Conservation (phyloP, 2,113 vertebrate species). For the Chinchilla lanigera region DNA sequence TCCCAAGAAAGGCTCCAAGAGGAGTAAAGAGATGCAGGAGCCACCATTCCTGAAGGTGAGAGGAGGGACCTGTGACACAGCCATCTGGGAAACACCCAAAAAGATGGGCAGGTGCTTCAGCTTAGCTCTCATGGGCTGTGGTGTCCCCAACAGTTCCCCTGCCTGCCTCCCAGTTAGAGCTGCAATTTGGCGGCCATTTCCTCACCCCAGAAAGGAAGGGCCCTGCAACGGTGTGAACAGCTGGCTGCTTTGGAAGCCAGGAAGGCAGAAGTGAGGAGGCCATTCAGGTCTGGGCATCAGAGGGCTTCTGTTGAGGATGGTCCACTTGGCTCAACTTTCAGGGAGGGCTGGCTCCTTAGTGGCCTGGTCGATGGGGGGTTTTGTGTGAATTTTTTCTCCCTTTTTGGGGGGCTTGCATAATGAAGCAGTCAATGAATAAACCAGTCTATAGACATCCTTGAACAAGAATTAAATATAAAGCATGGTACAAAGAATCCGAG, state of each 20-base stretch:
- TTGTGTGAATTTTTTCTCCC: background rate
- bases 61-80: background rate
- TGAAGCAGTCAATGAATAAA: background rate
- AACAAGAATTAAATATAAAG: background rate
- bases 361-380: background rate
- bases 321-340: background rate
- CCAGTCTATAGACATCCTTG: background rate
- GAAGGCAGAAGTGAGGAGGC: background rate
- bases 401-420: background rate
- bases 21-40: background rate
- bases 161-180: slow-evolving; percentile 8
- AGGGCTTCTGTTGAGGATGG: background rate
- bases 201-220: background rate
- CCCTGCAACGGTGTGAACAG: background rate
- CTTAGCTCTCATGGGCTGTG: background rate
- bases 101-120: background rate
- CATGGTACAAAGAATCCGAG: background rate
- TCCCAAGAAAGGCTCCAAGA: background rate
- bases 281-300: background rate
- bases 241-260: background rate
- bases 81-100: background rate
- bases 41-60: background rate
- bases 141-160: background rate
- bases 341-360: background rate
- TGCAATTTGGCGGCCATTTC: background rate